Conservation (phyloP, 2,113 vertebrate genomes). For the Perognathus longimembris region DNA sequence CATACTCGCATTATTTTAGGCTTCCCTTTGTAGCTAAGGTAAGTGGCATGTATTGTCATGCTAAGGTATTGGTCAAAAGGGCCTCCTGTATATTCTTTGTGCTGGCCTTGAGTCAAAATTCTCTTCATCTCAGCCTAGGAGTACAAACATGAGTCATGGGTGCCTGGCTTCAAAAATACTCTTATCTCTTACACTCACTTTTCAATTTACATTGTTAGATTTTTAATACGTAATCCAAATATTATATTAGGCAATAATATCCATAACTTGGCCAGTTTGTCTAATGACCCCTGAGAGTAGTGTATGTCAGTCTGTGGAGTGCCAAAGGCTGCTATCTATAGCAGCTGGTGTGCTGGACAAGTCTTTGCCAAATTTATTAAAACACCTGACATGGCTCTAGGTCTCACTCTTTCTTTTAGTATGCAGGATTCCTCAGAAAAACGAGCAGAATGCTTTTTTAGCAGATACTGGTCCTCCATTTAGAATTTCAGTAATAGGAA, state of each 20-base stretch:
- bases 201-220: neutral
- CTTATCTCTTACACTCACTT: neutral
- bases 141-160: too few relatives aligned
- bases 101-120: too few relatives aligned
- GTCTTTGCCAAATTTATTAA: slow-evolving; percentile 25
- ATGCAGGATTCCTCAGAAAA: slow-evolving; percentile 32
- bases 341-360: neutral
- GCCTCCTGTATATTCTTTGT: too few relatives aligned
- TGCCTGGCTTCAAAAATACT: neutral
- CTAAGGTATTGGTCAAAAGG: too few relatives aligned
- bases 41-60: too few relatives aligned
- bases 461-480: neutral
- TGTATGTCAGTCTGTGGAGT: neutral
- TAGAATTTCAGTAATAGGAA: slow-evolving; percentile 52
- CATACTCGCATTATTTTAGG: too few relatives aligned
- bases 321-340: neutral
- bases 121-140: too few relatives aligned
- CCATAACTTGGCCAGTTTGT: neutral
- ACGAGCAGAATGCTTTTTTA: neutral
- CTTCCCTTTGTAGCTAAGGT: too few relatives aligned
- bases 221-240: slow-evolving; percentile 6
- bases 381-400: neutral
- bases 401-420: neutral
- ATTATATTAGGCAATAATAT: neutral
- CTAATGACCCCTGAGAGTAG: neutral